These are phyloP conservation scores for Epinephelus cyanopodus DNA, from an alignment of 2,113 vertebrate genomes.

Conservation along the genomic window DNA sequence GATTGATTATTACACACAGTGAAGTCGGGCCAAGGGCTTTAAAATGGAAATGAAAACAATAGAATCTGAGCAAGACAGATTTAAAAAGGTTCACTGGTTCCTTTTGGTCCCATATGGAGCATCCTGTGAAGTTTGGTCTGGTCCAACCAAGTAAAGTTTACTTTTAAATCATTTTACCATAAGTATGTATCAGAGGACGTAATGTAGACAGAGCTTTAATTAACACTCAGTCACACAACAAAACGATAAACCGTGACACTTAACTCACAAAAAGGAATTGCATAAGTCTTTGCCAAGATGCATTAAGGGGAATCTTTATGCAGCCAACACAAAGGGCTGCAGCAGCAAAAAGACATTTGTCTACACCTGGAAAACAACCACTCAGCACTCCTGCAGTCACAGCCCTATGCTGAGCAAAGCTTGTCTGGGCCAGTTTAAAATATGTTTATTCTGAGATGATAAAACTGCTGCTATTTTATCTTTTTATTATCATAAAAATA, in stretches of 20 bases:
- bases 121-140: not conserved
- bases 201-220: not conserved
- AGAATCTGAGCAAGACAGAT: not conserved
- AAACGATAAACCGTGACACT: not conserved
- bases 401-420: not conserved
- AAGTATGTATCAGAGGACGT: not conserved
- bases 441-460: not conserved
- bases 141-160: not conserved
- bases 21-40: conserved; percentile 12
- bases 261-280: not conserved
- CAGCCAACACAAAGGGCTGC: conserved; percentile 19
- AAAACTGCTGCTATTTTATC: conserved; percentile 4
- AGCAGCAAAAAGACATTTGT: conserved; percentile 41
- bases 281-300: conserved; percentile 4
- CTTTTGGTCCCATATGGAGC: not conserved
- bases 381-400: conserved; percentile 25
- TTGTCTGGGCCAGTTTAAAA: not conserved
- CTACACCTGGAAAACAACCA: conserved; percentile 28
- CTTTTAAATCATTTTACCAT: not conserved
- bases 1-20: conserved; percentile 13
- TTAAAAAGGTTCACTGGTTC: not conserved
- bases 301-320: conserved; percentile 5
- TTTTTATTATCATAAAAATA: not conserved
- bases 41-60: conserved; percentile 35
- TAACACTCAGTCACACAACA: conserved; percentile 7